Base-by-base conservation (phyloP, 2,113 vertebrate genomes). In the Hymenochirus boettgeri region DNA sequence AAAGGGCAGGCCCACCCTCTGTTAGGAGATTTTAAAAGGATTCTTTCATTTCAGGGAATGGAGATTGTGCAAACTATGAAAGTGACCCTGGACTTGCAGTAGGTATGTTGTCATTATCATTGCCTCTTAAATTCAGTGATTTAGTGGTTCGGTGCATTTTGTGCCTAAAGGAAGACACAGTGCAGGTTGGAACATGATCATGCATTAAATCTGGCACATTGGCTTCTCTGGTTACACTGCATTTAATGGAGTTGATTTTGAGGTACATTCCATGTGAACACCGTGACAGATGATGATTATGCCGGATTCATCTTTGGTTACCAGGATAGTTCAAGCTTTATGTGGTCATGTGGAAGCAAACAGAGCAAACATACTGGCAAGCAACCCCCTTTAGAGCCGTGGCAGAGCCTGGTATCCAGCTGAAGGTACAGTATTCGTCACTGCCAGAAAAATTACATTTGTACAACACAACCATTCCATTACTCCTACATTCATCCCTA, bases 31-130 rank as follows among this genome's bases (percentile, higher is more conserved):
- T n/a, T n/a, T n/a, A n/a, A n/a, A n/a, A n/a, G n/a, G n/a, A n/a
- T 5, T 57, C 85, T 58, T 72, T 25, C 66, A 46, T 71, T 31
- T 33, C 79, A 98, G 94, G 97, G 97, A 18, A 99, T 96, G 95
- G 97, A 99, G 79, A 99, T 99, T 57, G 91, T 99, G 51, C 97
- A 99, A 81, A 99, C 96, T 18, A 99, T 99, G 96, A 99, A 99
- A 98, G 95, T 2, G 97, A 99, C 72, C 97, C 97, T 6, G 97
- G 97, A 62, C 91, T 99, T 29, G 97, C 97, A 73, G 94, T 99
- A 48, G 97, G 96, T 98, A 82, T 17, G 92, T 84, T 21, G 18
- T 51, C 22, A 59, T 56, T 33, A 18, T 4, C 8, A 3, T 22
- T 48, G 42, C 46, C 5, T 48, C 18, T 4, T 5, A 6, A 1